These are phyloP conservation scores for Lasiommata megera DNA, from an alignment of 2,888 invertebrate genomes.

Conservation along the genomic window DNA sequence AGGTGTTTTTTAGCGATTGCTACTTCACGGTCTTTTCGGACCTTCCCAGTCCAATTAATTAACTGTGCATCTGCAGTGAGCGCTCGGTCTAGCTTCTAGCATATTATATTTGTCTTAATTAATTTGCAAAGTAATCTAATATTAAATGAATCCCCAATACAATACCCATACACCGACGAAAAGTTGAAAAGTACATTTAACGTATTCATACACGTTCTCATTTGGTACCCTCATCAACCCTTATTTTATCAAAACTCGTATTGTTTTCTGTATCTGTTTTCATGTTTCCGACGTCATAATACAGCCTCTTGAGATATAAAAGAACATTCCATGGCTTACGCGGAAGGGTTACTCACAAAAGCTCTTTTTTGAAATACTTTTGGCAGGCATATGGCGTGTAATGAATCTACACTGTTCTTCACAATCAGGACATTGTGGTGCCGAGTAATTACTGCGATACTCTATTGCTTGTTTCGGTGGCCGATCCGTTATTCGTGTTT, in stretches of 20 bases:
- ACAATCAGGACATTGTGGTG: conserved; percentile 37
- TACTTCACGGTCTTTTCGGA: no score
- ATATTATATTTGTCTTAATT: background rate
- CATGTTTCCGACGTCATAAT: conserved; percentile 63
- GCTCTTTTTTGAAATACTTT: conserved; percentile 70
- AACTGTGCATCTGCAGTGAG: no score
- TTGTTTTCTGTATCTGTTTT: conserved; percentile 65
- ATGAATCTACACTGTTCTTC: conserved; percentile 53
- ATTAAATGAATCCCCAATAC: conserved; percentile 28
- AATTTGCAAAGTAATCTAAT: background rate
- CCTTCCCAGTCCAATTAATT: no score
- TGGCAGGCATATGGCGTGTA: conserved; percentile 57
- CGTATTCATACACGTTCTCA: conserved; percentile 28
- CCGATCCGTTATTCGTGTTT: conserved; percentile 12
- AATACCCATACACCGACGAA: conserved; percentile 23
- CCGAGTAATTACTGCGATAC: conserved; percentile 42
- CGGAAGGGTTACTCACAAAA: conserved; percentile 71
- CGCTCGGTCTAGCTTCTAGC: background rate
- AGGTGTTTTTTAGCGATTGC: no score
- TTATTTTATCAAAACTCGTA: conserved; percentile 69
- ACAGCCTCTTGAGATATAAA: conserved; percentile 63
- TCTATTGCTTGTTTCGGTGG: conserved; percentile 2
- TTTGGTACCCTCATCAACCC: conserved; percentile 51
- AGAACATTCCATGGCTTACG: conserved; percentile 64
- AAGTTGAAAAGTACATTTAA: conserved; percentile 22